Conservation (phyloP, 2,888 invertebrate species). For the Dyspetes luteomarginatus region DNA sequence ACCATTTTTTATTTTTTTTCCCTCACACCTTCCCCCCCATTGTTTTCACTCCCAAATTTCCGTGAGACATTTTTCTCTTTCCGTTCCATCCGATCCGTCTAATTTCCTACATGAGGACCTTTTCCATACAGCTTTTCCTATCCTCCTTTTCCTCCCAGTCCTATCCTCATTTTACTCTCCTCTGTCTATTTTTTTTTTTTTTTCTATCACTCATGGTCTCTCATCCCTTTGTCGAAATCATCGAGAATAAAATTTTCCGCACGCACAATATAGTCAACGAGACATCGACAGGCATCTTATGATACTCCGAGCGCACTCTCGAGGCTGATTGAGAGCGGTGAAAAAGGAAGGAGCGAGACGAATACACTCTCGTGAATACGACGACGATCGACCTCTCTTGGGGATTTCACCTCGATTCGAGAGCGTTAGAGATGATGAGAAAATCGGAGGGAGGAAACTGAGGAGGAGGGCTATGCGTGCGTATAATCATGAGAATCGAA, state of each 20-base stretch:
- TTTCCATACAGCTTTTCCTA: background rate
- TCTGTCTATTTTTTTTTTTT: background rate
- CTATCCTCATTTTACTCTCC: background rate
- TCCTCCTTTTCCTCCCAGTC: background rate
- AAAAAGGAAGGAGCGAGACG: constrained; percentile 7
- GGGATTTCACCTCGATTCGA: constrained; percentile 39
- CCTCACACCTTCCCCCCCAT: background rate
- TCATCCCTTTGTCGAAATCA: constrained; percentile 6
- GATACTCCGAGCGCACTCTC: background rate
- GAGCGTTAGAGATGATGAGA: constrained; percentile 31
- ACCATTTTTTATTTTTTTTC: background rate
- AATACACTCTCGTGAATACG: background rate
- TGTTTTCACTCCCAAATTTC: background rate
- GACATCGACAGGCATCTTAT: background rate
- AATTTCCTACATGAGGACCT: no score
- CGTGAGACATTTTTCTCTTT: background rate
- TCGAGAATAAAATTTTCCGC: background rate
- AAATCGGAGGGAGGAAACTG: constrained; percentile 50
- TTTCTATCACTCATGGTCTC: background rate
- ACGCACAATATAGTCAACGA: background rate
- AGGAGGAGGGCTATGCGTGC: constrained; percentile 43
- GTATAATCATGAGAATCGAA: constrained; percentile 55
- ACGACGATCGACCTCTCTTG: constrained; percentile 45
- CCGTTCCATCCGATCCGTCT: background rate
- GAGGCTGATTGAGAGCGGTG: constrained; percentile 8